Evolutionary conservation across 1,140 invertebrate species (phyloP).

Genomic region (Drosophila micromelanica): DNA sequence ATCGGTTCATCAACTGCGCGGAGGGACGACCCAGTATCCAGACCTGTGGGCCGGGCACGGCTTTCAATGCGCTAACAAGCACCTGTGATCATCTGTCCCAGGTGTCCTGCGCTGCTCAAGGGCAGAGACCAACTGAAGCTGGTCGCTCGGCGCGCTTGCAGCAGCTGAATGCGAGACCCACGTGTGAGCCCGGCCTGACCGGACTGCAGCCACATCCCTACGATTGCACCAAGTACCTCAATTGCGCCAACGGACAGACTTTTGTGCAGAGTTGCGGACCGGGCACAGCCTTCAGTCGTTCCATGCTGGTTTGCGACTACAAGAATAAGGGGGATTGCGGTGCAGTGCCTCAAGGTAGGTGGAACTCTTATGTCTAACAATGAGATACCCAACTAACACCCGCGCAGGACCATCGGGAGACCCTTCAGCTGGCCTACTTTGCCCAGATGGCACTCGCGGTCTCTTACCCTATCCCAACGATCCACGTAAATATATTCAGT

Average conservation of each 20-base stretch:
- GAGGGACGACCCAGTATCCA: constrained; percentile 86
- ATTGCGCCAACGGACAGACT: constrained; percentile 87
- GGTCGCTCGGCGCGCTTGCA: constrained; percentile 45
- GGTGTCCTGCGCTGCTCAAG: constrained; percentile 20
- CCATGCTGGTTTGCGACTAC: constrained; percentile 87
- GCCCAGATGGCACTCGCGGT: constrained; percentile 80
- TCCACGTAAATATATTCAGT: constrained; percentile 88
- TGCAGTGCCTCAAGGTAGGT: constrained; percentile 44
- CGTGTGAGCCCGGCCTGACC: constrained; percentile 84
- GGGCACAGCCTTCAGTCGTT: constrained; percentile 88
- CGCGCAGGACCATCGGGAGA: constrained; percentile 3
- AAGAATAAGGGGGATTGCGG: constrained; percentile 86
- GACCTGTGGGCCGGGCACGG: constrained; percentile 88
- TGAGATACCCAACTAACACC: constrained; percentile 48
- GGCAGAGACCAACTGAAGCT: neutral
- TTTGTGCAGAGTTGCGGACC: constrained; percentile 88
- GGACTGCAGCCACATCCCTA: constrained; percentile 87
- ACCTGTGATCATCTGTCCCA: constrained; percentile 87
- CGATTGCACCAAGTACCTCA: constrained; percentile 88
- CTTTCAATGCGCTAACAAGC: constrained; percentile 87
- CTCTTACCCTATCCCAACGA: constrained; percentile 86
- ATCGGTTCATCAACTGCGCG: constrained; percentile 89
- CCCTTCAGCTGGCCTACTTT: constrained; percentile 17
- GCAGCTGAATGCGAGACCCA: constrained; percentile 35
- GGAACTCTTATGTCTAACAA: neutral